Evolutionary conservation across 1,140 invertebrate genomes (phyloP).

Genomic region (Asbolus verrucosus): DNA sequence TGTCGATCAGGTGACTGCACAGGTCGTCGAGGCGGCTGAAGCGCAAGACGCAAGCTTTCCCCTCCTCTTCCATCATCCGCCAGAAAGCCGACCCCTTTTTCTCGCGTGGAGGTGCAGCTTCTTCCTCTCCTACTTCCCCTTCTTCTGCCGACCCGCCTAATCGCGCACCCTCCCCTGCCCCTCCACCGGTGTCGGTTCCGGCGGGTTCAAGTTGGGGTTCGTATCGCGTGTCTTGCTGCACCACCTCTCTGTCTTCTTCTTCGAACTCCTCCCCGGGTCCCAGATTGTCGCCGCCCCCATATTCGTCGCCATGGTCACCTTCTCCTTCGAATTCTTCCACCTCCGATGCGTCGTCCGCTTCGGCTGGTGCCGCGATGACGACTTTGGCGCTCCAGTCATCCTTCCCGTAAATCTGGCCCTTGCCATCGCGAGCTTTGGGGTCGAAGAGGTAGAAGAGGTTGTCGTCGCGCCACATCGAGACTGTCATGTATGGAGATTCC

Average conservation of each 20-base stretch:
- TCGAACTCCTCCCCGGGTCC: too few species aligned
- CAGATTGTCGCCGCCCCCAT: neutral
- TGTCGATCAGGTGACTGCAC: slow-evolving; percentile 51
- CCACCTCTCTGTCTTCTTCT: too few species aligned
- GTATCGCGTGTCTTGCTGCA: too few species aligned
- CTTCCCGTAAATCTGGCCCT: slow-evolving; percentile 53
- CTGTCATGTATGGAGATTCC: slow-evolving; percentile 53
- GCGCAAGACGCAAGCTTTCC: slow-evolving; percentile 51
- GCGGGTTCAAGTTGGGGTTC: neutral
- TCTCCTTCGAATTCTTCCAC: neutral
- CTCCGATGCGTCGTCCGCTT: neutral
- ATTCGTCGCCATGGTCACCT: neutral
- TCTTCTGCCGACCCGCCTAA: neutral
- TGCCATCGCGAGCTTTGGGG: slow-evolving; percentile 58
- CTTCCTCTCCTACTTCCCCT: slow-evolving; percentile 20
- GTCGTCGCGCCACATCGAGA: slow-evolving; percentile 59
- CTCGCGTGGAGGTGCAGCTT: neutral
- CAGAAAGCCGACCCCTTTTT: slow-evolving; percentile 13
- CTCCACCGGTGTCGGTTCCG: too few species aligned
- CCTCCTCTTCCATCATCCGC: slow-evolving; percentile 24
- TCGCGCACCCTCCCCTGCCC: neutral
- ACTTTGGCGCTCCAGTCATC: slow-evolving; percentile 45
- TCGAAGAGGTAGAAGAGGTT: slow-evolving; percentile 61
- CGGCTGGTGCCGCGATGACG: neutral
- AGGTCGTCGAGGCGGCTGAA: slow-evolving; percentile 50